phyloP scores from a whole-genome alignment of 2,113 vertebrate species.

The Emydura subglobosa region DNA sequence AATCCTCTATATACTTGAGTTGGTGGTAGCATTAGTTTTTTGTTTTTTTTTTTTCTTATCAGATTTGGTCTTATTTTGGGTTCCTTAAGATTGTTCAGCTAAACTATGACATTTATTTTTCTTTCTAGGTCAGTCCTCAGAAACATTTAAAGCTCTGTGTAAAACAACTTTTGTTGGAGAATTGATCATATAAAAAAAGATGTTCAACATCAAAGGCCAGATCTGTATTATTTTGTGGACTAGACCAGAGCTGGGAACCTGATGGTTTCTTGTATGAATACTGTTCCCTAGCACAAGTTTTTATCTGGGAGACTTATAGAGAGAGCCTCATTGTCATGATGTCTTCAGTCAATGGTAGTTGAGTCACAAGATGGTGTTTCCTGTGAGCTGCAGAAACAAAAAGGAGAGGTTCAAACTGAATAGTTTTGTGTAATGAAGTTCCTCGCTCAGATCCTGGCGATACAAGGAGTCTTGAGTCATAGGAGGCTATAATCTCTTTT shows the following conservation, averaged over 20 bases:
- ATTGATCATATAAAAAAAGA: neutral
- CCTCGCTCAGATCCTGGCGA: neutral
- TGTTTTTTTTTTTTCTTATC: neutral
- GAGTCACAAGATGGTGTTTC: neutral
- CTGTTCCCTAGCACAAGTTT: neutral
- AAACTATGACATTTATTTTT: neutral
- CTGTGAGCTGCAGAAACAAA: neutral
- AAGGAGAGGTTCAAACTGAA: neutral
- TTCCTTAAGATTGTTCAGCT: neutral
- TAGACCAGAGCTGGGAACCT: neutral
- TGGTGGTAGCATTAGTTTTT: neutral
- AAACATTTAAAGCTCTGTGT: fast-evolving
- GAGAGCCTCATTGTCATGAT: neutral
- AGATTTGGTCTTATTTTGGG: neutral
- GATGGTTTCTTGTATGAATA: neutral
- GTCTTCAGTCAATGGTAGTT: neutral
- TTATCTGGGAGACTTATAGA: neutral
- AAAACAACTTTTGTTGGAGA: neutral
- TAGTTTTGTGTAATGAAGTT: neutral
- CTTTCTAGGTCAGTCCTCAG: neutral
- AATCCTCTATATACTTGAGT: neutral
- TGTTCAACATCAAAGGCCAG: neutral
- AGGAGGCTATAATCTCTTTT: neutral
- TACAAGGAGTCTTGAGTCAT: neutral
- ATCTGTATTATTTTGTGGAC: neutral